Evolutionary conservation across 2,888 invertebrate genomes (phyloP), one percentile per base, ranked within the genome.

Genomic region (Eristalinus aeneus): DNA sequence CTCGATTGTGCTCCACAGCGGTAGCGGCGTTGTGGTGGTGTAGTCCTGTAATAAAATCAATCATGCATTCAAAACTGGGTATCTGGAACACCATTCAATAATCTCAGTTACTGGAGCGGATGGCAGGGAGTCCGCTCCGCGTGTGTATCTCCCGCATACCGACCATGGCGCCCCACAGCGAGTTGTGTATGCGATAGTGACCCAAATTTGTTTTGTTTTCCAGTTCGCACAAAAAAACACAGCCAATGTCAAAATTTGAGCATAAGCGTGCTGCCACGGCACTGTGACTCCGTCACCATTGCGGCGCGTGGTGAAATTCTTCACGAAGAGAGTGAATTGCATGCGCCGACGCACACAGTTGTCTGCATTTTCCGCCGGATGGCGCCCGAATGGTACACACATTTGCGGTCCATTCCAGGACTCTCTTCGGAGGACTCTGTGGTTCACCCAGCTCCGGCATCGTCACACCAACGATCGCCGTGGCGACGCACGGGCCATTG

Each of bases 61-160:
- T 85, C 81, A 85, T 73, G 81, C 81, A 81, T 85, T 73, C 72
- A 76, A 46, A 81, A 73, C 58, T 81, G 76, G 81, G 81, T 85
- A 81, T 81, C 76, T 81, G 69, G 81, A 73, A 64, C 73, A 77
- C 63, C 68, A 81, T 85, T 85, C 85, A 85, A 85, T 85, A 81
- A 85, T 77, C 76, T 31, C 64, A 81, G 76, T 77, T 73, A 80
- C 76, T 73, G 67, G 56, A 36, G 56, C 56, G 72, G 63, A 61
- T 60, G 58, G 16, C 53, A 34, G 32, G 72, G 34, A 74, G 36
- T 46, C 53, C 12, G 39, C 16, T 64, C 23, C 36, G 56, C 36
- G 58, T 54, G 53, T 63, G 69, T 58, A n/a, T 34, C 34, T 63
- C 4, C 20, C 56, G 3, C 10, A 12, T 27, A 5, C 27, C 27